A percentile compares a stretch with the other conserved stretches of the same genome.
phyloP scores from a whole-genome alignment of 2,888 invertebrate genomes.

The Drosophila rubida region DNA sequence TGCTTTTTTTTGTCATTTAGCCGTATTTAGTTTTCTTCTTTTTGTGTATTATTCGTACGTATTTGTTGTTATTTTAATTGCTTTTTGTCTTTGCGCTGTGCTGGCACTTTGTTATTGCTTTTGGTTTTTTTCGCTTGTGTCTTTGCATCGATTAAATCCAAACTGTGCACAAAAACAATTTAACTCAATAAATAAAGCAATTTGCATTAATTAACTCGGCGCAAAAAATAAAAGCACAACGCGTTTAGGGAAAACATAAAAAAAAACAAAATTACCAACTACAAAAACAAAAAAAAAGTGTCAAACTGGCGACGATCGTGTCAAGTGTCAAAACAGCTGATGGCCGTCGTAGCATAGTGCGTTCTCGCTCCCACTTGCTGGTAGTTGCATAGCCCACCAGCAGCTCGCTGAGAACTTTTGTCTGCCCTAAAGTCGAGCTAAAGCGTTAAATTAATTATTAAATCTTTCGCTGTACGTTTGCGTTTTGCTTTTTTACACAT shows the following conservation, averaged over 20 bases:
- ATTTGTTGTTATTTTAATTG: background rate
- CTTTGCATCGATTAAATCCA: slow-evolving; percentile 30
- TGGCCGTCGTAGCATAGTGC: slow-evolving; percentile 43
- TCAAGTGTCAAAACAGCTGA: slow-evolving; percentile 78
- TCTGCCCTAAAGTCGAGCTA: slow-evolving; percentile 31
- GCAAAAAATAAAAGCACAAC: slow-evolving; percentile 47
- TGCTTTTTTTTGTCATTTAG: background rate
- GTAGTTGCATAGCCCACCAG: slow-evolving; percentile 24
- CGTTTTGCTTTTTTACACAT: slow-evolving; percentile 33
- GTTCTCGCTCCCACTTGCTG: slow-evolving; percentile 50
- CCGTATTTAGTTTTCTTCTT: background rate
- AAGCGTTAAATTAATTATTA: slow-evolving; percentile 56
- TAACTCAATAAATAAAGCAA: slow-evolving; percentile 45
- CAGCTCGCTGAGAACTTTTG: slow-evolving; percentile 31
- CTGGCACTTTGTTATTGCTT: slow-evolving; percentile 18
- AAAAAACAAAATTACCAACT: slow-evolving; percentile 8
- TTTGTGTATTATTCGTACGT: background rate
- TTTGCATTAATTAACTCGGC: slow-evolving; percentile 55
- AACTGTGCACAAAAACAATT: slow-evolving; percentile 39
- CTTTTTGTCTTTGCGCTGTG: slow-evolving; percentile 13
- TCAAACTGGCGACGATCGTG: slow-evolving; percentile 64
- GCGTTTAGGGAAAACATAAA: slow-evolving; percentile 29
- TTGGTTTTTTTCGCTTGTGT: slow-evolving; percentile 24
- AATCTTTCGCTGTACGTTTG: slow-evolving; percentile 48
- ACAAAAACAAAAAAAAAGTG: slow-evolving; percentile 18